phyloP scores from a whole-genome alignment of 2,797 vertebrate genomes.

The Aotus griseimembra region DNA sequence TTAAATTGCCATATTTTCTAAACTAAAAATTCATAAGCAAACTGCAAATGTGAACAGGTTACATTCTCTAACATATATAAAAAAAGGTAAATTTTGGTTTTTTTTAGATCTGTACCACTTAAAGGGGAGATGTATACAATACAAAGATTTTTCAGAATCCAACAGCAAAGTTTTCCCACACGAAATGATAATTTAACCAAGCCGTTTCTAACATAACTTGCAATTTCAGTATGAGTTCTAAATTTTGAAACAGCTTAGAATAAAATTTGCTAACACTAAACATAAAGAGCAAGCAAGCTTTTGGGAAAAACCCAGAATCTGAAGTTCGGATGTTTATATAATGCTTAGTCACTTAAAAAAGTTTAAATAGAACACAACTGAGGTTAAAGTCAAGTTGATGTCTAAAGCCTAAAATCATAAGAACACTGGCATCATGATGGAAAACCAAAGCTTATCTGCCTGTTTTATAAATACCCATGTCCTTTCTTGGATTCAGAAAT shows the following conservation, averaged over 20 bases:
- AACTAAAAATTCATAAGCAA: constrained; percentile 47
- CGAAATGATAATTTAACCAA: constrained; percentile 52
- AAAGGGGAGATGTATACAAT: not conserved
- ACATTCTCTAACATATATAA: not conserved
- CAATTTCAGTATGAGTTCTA: constrained; percentile 47
- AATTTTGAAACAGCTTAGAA: constrained; percentile 54
- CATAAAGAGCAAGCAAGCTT: constrained; percentile 55
- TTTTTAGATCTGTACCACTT: not conserved
- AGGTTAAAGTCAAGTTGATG: constrained; percentile 48
- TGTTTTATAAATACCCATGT: constrained; percentile 13
- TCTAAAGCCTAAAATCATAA: constrained; percentile 54
- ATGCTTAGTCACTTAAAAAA: constrained; percentile 42
- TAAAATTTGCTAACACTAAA: constrained; percentile 54
- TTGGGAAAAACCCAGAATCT: constrained; percentile 40
- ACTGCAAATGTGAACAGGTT: constrained; percentile 25
- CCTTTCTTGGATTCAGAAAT: constrained; percentile 63
- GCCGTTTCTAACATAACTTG: constrained; percentile 16
- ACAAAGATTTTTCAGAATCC: constrained; percentile 13
- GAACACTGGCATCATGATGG: not conserved
- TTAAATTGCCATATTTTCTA: not conserved
- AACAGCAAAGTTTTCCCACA: constrained; percentile 43
- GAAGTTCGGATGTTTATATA: constrained; percentile 63
- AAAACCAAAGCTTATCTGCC: not conserved
- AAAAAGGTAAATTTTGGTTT: not conserved
- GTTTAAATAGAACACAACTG: constrained; percentile 21